Percentiles rank a stretch among this genome's conserved stretches.
phyloP scores from a whole-genome alignment of 2,113 vertebrate genomes.

The Eonycteris spelaea region DNA sequence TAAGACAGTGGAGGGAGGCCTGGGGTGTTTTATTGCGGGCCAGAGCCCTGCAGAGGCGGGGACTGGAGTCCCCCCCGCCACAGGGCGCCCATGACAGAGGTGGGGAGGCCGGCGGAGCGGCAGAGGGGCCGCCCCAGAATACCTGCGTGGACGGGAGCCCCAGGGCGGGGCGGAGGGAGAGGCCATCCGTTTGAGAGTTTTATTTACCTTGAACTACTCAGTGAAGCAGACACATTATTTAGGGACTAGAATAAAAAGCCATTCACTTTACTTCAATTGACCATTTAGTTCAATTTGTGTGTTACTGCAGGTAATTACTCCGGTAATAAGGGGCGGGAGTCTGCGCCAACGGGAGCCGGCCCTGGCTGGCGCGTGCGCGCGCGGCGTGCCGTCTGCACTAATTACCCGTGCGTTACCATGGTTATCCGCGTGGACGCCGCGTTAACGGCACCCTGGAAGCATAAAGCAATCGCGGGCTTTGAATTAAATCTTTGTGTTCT shows the following conservation, averaged over 20 bases:
- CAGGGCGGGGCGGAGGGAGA: not conserved
- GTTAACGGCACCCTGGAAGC: slow-evolving; percentile 82
- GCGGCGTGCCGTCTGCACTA: slow-evolving; percentile 72
- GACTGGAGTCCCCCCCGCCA: not conserved
- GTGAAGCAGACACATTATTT: slow-evolving; percentile 83
- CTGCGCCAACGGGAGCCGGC: slow-evolving; percentile 74
- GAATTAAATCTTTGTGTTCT: slow-evolving; percentile 84
- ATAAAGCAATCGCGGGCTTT: slow-evolving; percentile 74
- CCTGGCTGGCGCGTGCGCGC: not conserved
- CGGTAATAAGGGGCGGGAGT: slow-evolving; percentile 78
- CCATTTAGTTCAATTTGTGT: slow-evolving; percentile 84
- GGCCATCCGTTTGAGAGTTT: slow-evolving; percentile 72
- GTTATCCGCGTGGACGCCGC: slow-evolving; percentile 77
- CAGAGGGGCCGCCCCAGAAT: accelerated
- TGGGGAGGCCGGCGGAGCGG: not conserved
- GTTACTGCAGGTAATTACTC: slow-evolving; percentile 85
- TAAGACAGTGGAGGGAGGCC: not conserved
- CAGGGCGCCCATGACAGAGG: not conserved
- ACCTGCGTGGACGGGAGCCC: not conserved
- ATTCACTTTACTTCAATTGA: slow-evolving; percentile 84
- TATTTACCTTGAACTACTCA: slow-evolving; percentile 81
- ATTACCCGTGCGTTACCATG: slow-evolving; percentile 82
- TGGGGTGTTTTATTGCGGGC: not conserved
- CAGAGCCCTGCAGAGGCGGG: not conserved
- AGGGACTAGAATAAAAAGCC: slow-evolving; percentile 84